Evolutionary conservation across 2,113 vertebrate species (phyloP).

Genomic region (Plotosus lineatus): DNA sequence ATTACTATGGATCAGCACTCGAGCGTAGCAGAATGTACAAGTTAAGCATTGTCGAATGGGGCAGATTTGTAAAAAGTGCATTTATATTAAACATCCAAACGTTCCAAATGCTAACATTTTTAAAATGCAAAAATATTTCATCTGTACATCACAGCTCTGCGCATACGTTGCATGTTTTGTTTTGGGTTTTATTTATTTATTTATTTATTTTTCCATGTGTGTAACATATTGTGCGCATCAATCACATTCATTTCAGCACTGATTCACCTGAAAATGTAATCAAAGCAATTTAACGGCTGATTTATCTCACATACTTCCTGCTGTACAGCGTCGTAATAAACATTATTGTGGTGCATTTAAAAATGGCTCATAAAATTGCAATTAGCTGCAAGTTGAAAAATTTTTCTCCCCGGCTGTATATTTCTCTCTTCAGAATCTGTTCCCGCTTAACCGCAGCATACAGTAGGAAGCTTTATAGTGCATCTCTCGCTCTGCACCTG

Average conservation of each 20-base stretch:
- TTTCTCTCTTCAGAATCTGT: background rate
- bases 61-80: background rate
- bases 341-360: slow-evolving; percentile 70
- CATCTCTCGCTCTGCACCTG: slow-evolving; percentile 34
- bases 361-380: slow-evolving; percentile 69
- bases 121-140: background rate
- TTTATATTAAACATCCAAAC: too few relatives aligned
- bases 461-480: slow-evolving; percentile 38
- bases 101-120: background rate
- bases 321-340: slow-evolving; percentile 74
- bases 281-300: slow-evolving; percentile 63
- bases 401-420: slow-evolving; percentile 52
- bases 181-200: background rate
- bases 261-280: slow-evolving; percentile 75
- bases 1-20: background rate
- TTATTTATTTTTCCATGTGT: background rate
- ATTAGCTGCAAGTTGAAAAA: slow-evolving; percentile 70
- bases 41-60: background rate
- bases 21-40: background rate
- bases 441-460: slow-evolving; percentile 7
- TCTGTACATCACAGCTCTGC: background rate
- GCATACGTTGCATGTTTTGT: background rate
- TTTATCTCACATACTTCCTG: slow-evolving; percentile 51
- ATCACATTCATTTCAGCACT: slow-evolving; percentile 69
- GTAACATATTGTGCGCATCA: slow-evolving; percentile 58